Conservation (phyloP, 2,113 vertebrate species). For the Anoura caudifer region DNA sequence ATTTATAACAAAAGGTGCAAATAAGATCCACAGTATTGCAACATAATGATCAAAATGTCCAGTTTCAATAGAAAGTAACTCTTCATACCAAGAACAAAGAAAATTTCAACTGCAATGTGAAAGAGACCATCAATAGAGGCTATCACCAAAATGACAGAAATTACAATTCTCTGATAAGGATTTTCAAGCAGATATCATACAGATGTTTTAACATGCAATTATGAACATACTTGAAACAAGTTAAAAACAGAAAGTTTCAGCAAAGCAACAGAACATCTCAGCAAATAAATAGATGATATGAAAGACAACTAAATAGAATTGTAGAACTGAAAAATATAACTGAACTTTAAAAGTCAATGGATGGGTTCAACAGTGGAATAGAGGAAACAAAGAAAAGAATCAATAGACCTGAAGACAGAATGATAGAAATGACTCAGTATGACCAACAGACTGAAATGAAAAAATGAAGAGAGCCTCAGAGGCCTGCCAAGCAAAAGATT, state of each 20-base stretch:
- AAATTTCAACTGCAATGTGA: not conserved
- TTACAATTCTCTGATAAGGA: not conserved
- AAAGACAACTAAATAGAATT: not conserved
- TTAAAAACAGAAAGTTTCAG: not conserved
- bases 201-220: not conserved
- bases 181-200: not conserved
- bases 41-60: not conserved
- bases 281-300: not conserved
- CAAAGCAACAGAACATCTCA: not conserved
- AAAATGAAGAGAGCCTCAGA: not conserved
- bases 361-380: not conserved
- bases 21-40: not conserved
- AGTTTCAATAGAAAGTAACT: not conserved
- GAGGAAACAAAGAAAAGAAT: not conserved
- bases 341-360: not conserved
- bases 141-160: not conserved
- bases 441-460: not conserved
- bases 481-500: not conserved
- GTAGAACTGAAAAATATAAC: constrained; percentile 12
- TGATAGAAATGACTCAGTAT: not conserved
- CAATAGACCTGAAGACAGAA: not conserved
- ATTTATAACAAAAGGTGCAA: not conserved
- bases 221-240: not conserved
- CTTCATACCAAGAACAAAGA: not conserved
- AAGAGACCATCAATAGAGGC: not conserved